Conservation (phyloP, 1,140 invertebrate species). For the Microplitis mediator region DNA sequence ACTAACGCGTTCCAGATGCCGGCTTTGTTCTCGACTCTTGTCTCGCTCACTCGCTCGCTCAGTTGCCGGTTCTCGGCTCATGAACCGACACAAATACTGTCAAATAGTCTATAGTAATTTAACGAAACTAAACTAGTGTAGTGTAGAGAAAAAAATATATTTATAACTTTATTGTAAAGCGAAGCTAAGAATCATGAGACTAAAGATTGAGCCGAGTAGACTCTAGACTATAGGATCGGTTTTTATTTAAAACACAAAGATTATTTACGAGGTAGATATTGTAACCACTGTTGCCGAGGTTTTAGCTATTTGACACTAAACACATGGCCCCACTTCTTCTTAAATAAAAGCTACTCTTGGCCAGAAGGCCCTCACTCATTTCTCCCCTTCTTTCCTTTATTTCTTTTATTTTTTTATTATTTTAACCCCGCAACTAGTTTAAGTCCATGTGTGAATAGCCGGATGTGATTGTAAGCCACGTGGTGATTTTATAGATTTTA, state of each 20-base stretch:
- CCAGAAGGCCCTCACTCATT: slow-evolving; percentile 27
- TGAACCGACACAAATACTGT: neutral
- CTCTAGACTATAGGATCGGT: neutral
- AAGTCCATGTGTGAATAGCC: too few species aligned
- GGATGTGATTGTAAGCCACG: too few species aligned
- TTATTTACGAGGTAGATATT: too few species aligned
- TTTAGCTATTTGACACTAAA: slow-evolving; percentile 37
- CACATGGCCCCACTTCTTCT: slow-evolving; percentile 36
- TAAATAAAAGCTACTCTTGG: slow-evolving; percentile 19
- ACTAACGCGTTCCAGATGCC: slow-evolving; percentile 61
- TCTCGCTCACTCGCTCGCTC: slow-evolving; percentile 34
- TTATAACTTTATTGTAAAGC: slow-evolving; percentile 5
- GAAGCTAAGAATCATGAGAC: neutral
- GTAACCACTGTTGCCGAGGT: neutral
- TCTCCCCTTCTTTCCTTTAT: neutral
- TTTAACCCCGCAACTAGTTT: too few species aligned
- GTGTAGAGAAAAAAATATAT: neutral
- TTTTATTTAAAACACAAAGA: slow-evolving; percentile 6
- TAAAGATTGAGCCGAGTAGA: neutral
- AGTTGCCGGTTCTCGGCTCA: slow-evolving; percentile 42
- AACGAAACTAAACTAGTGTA: neutral
- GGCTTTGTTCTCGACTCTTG: slow-evolving; percentile 51
- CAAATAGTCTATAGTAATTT: neutral
- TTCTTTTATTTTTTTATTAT: too few species aligned
- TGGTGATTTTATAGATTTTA: neutral